These are phyloP conservation scores for Pangasianodon hypophthalmus DNA, from an alignment of 2,113 vertebrate genomes.

Conservation along the genomic window DNA sequence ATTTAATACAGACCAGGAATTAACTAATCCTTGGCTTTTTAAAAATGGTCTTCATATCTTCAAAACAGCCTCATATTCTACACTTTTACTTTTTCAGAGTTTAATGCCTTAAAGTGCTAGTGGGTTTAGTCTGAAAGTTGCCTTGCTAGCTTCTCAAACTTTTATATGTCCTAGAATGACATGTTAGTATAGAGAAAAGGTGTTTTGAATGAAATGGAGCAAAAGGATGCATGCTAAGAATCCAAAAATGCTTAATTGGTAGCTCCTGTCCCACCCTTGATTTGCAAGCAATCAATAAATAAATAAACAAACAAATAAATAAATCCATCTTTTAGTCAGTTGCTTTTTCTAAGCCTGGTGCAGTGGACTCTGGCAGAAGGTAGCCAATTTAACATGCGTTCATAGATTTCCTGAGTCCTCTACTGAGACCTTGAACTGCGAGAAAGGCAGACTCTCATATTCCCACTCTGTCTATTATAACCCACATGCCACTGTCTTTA, in stretches of 20 bases:
- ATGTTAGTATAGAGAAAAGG: not conserved
- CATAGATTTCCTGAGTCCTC: not conserved
- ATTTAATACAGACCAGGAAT: too few relatives aligned
- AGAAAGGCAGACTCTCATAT: not conserved
- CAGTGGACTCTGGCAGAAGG: not conserved
- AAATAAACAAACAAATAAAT: too few relatives aligned
- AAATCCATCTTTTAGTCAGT: not conserved
- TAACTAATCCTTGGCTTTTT: not conserved
- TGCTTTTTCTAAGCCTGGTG: not conserved
- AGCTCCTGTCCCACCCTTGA: not conserved
- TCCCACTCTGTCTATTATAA: not conserved
- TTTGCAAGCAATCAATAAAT: not conserved
- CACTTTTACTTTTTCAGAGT: not conserved
- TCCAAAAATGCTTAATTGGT: not conserved
- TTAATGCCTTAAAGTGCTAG: not conserved
- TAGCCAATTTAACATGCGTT: not conserved
- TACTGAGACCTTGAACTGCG: not conserved
- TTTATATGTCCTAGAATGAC: not conserved
- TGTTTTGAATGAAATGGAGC: not conserved
- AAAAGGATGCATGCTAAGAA: not conserved
- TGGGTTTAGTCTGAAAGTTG: not conserved
- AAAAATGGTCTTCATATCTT: not conserved
- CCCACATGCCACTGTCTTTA: not conserved
- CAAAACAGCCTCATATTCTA: not conserved
- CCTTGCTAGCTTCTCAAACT: not conserved